Conservation (phyloP, 1,140 invertebrate species). For the Whitmania pigra region DNA sequence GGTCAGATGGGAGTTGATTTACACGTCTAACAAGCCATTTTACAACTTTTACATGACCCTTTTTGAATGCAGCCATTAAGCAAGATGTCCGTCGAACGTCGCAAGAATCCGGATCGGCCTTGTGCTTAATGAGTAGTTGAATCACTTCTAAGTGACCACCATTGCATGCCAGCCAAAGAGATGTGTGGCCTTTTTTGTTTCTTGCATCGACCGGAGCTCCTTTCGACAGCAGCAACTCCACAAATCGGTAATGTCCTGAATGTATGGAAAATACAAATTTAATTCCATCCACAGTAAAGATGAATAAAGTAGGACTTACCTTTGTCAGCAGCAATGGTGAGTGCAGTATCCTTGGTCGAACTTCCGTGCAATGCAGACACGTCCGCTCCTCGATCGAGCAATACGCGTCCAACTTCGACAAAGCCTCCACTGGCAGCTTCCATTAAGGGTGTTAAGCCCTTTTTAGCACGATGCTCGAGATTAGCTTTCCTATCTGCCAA, state of each 20-base stretch:
- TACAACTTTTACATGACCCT: slow-evolving; percentile 89
- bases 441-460: slow-evolving; percentile 94
- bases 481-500: slow-evolving; percentile 91
- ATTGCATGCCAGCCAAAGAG: slow-evolving; percentile 92
- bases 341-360: slow-evolving; percentile 90
- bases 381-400: slow-evolving; percentile 91
- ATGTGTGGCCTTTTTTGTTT: slow-evolving; percentile 98
- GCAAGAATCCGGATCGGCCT: slow-evolving; percentile 87
- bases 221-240: slow-evolving; percentile 61
- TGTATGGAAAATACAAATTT: neutral
- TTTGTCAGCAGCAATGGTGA: slow-evolving; percentile 98
- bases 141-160: slow-evolving; percentile 90
- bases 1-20: slow-evolving; percentile 92
- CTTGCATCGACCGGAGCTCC: slow-evolving; percentile 86
- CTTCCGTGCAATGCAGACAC: slow-evolving; percentile 96
- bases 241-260: slow-evolving; percentile 81
- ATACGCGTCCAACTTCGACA: slow-evolving; percentile 90
- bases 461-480: slow-evolving; percentile 97
- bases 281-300: neutral
- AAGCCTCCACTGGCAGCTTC: slow-evolving; percentile 98
- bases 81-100: slow-evolving; percentile 90
- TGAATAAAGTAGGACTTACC: slow-evolving; percentile 36
- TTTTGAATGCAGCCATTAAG: slow-evolving; percentile 93
- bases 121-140: slow-evolving; percentile 71
- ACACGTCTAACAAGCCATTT: slow-evolving; percentile 98